Evolutionary conservation across 2,113 vertebrate genomes (phyloP).

Genomic region (Ceuthmochares aereus): DNA sequence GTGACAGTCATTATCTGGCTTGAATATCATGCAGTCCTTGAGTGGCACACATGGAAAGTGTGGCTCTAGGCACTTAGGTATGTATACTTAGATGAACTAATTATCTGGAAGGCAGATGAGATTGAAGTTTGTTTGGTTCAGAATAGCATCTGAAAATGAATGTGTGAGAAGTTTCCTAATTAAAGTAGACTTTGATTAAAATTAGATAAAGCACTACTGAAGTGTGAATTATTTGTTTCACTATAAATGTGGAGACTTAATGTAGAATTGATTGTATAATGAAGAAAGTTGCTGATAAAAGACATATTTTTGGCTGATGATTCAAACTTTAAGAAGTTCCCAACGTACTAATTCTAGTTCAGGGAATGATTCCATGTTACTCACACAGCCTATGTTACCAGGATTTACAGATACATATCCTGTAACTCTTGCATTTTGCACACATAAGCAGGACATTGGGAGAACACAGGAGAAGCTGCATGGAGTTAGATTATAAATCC

Average conservation of each 20-base stretch:
- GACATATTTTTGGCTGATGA: not conserved
- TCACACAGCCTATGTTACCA: not conserved
- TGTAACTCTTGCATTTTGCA: not conserved
- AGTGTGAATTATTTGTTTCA: not conserved
- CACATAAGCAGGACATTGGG: not conserved
- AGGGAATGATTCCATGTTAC: not conserved
- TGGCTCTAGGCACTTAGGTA: not conserved
- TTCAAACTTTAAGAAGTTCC: not conserved
- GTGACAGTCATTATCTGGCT: not conserved
- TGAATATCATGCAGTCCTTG: not conserved
- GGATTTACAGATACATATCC: not conserved
- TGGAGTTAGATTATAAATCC: not conserved
- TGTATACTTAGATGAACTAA: not conserved
- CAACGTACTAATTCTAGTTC: not conserved
- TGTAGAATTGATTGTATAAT: not conserved
- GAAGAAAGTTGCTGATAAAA: not conserved
- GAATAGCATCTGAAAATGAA: not conserved
- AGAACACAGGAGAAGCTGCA: not conserved
- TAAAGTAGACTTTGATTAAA: constrained; percentile 1
- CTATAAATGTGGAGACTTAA: not conserved
- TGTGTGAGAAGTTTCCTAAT: not conserved
- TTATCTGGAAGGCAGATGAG: not conserved
- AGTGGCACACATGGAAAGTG: not conserved
- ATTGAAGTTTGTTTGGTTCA: not conserved
- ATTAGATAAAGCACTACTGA: not conserved